Evolutionary conservation across 2,888 invertebrate genomes (phyloP).

Genomic region (Eupithecia subfuscata): DNA sequence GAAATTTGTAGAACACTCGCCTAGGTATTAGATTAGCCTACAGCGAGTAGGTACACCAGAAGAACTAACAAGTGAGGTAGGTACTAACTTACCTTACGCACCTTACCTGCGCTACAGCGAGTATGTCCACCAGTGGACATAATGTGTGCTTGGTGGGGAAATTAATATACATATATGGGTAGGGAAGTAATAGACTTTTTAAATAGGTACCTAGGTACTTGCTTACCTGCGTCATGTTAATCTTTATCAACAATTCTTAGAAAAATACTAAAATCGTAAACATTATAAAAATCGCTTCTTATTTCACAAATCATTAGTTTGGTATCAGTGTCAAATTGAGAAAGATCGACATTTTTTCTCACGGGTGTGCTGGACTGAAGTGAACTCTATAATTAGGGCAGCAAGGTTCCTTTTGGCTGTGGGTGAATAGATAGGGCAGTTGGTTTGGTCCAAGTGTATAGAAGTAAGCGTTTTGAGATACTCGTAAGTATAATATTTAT

Average conservation of each 20-base stretch:
- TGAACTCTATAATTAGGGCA: slow-evolving; percentile 35
- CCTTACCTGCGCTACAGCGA: no score
- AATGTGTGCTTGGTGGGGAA: no score
- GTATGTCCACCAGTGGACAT: no score
- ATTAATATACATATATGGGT: no score
- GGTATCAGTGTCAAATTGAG: slow-evolving; percentile 57
- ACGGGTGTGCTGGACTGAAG: slow-evolving; percentile 49
- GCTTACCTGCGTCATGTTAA: neutral
- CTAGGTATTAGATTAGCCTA: no score
- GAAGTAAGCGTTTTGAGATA: slow-evolving; percentile 19
- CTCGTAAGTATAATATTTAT: neutral
- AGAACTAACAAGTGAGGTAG: no score
- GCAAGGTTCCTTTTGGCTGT: slow-evolving; percentile 35
- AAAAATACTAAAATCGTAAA: slow-evolving; percentile 47
- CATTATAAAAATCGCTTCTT: slow-evolving; percentile 48
- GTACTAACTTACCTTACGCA: no score
- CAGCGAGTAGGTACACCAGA: no score
- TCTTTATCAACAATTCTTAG: slow-evolving; percentile 24
- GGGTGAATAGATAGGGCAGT: slow-evolving; percentile 14
- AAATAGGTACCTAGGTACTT: no score
- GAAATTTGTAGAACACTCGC: no score
- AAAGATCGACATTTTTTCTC: slow-evolving; percentile 65
- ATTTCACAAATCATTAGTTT: slow-evolving; percentile 54
- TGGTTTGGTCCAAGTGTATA: slow-evolving; percentile 16
- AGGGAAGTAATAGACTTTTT: neutral